A percentile compares a stretch with the other conserved stretches of the same genome.
Conservation (phyloP, 2,113 vertebrate genomes). For the Penelope pileata region DNA sequence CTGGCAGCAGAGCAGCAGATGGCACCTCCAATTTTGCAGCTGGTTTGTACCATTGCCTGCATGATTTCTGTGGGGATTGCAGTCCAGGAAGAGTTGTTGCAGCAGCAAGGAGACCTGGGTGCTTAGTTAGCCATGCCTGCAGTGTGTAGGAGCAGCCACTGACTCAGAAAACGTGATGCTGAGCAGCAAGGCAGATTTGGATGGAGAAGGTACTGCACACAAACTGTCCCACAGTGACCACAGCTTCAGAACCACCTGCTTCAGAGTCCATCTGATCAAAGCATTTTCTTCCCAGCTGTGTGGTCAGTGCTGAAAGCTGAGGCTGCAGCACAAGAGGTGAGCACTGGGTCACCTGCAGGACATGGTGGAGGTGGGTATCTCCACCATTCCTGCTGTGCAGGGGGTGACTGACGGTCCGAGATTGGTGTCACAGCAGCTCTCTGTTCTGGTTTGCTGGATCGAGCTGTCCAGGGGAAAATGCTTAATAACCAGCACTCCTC, state of each 20-base stretch:
- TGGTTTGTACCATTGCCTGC: not conserved
- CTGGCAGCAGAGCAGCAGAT: not conserved
- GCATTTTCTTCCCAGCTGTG: no score
- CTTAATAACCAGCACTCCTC: not conserved
- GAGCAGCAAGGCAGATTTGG: not conserved
- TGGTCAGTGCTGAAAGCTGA: not conserved
- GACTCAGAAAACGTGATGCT: accelerated
- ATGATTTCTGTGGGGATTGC: not conserved
- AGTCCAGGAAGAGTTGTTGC: not conserved
- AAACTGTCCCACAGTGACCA: not conserved
- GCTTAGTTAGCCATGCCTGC: not conserved
- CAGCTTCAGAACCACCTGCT: not conserved
- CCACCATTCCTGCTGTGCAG: not conserved
- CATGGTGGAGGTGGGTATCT: not conserved
- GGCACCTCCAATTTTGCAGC: not conserved
- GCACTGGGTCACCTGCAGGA: not conserved
- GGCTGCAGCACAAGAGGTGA: not conserved
- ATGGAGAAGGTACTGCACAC: not conserved
- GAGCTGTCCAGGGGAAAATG: not conserved
- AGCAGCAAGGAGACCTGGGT: not conserved
- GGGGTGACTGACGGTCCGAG: not conserved
- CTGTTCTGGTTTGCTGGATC: accelerated
- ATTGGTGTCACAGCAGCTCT: not conserved
- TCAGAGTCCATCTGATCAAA: no score
- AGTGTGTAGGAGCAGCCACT: not conserved